These are phyloP conservation scores for Amphipyra tragopoginis DNA, from an alignment of 2,888 invertebrate species.

Conservation along the genomic window DNA sequence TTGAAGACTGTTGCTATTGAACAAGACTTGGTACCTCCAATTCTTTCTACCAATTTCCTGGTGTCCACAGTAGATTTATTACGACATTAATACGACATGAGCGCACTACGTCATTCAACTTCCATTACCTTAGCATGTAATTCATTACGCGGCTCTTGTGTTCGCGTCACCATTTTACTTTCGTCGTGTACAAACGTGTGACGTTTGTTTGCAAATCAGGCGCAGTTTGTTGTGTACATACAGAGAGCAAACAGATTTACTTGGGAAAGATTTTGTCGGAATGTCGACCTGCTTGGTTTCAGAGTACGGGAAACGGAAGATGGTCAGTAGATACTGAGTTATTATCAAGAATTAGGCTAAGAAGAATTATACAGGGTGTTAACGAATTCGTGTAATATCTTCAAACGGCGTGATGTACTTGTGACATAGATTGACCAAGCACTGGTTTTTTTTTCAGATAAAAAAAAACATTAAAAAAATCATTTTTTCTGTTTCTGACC, in stretches of 20 bases:
- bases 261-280: conserved; percentile 29
- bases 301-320: conserved; percentile 4
- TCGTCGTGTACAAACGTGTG: conserved; percentile 30
- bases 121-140: conserved; percentile 33
- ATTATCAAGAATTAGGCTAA: too few relatives aligned
- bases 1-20: too few relatives aligned
- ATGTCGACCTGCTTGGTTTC: conserved; percentile 3
- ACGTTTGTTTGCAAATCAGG: conserved; percentile 40
- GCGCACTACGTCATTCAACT: conserved; percentile 18
- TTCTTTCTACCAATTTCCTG: background rate
- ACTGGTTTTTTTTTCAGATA: too few relatives aligned
- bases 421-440: too few relatives aligned
- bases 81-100: conserved; percentile 10
- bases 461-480: too few relatives aligned
- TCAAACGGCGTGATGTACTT: too few relatives aligned
- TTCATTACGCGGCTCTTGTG: conserved; percentile 30
- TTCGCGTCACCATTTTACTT: conserved; percentile 27
- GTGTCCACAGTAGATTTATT: background rate
- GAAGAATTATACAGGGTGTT: too few relatives aligned
- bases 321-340: background rate
- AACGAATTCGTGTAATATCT: too few relatives aligned
- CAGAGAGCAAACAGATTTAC: conserved; percentile 27
- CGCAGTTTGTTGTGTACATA: conserved; percentile 41
- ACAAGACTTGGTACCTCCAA: background rate
- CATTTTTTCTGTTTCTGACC: too few relatives aligned